Percentiles rank a stretch among this genome's conserved stretches.
These are phyloP conservation scores for Gadus chalcogrammus DNA, from an alignment of 2,113 vertebrate species.

Conservation along the genomic window DNA sequence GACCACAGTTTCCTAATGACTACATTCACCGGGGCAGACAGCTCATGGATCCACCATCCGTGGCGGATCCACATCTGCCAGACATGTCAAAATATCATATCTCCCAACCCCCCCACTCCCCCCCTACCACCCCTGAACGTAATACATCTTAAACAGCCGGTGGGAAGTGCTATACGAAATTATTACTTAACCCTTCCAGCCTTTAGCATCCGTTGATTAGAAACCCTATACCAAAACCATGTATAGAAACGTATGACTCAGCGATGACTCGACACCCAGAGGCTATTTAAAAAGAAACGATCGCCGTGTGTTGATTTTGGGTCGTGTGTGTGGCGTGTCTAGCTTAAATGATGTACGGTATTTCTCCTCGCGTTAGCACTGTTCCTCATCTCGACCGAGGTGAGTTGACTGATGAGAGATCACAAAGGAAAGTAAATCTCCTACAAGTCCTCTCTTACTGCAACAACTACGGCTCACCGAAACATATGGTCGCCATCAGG, in stretches of 20 bases:
- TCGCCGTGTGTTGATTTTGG: slow-evolving; percentile 37
- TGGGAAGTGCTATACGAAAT: no score
- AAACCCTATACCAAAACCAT: no score
- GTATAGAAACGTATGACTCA: no score
- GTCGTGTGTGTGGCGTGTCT: neutral
- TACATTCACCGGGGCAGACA: slow-evolving; percentile 1
- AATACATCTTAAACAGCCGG: no score
- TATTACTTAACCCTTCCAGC: no score
- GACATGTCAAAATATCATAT: slow-evolving; percentile 14
- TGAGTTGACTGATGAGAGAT: slow-evolving; percentile 54
- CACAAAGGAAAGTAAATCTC: slow-evolving; percentile 53
- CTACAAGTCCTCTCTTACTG: slow-evolving; percentile 35
- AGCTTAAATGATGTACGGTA: slow-evolving; percentile 26
- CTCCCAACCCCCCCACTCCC: no score
- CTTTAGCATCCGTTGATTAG: no score
- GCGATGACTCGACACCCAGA: no score
- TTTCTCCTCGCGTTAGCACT: slow-evolving; percentile 22
- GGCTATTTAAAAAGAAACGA: neutral
- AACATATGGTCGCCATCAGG: slow-evolving; percentile 60
- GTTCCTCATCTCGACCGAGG: slow-evolving; percentile 13
- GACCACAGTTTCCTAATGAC: slow-evolving; percentile 9
- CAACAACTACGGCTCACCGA: slow-evolving; percentile 54
- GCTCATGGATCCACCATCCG: neutral
- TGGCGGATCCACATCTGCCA: slow-evolving; percentile 1
- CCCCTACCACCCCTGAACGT: no score